A percentile compares a stretch with the other conserved stretches of the same genome.
Conservation (phyloP, 2,797 vertebrate species). For the Melanotaenia boesemani region DNA sequence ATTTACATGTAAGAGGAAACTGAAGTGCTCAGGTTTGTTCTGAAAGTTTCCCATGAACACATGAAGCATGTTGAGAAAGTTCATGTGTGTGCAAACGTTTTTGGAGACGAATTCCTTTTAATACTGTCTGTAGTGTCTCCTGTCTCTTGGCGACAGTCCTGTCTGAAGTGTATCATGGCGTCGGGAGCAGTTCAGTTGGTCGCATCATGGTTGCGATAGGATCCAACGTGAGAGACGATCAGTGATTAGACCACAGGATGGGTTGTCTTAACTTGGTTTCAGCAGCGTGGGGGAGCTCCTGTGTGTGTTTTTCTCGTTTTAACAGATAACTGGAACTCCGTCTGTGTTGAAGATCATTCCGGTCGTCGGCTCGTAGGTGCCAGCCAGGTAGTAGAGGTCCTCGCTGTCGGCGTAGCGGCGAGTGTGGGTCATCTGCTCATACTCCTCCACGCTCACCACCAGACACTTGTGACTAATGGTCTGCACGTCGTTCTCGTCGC, state of each 20-base stretch:
- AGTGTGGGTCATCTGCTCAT: conserved; percentile 97
- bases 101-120: conserved; percentile 46
- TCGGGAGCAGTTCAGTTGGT: conserved; percentile 18
- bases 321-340: conserved; percentile 97
- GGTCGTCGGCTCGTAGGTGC: conserved; percentile 98
- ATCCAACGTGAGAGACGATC: conserved; percentile 30
- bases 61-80: conserved; percentile 35
- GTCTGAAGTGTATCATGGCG: conserved; percentile 20
- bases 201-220: conserved; percentile 6
- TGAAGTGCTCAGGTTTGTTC: conserved; percentile 43
- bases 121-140: conserved; percentile 72
- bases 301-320: conserved; percentile 33
- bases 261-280: conserved; percentile 33
- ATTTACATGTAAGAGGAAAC: conserved; percentile 66
- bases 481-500: conserved; percentile 99
- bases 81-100: conserved; percentile 69
- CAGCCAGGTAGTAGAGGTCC: conserved; percentile 98
- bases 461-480: conserved; percentile 99
- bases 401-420: conserved; percentile 98
- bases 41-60: conserved; percentile 42
- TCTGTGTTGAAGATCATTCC: conserved; percentile 99
- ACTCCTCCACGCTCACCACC: conserved; percentile 96
- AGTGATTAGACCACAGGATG: conserved; percentile 44
- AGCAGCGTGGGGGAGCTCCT: neutral
- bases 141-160: conserved; percentile 26